phyloP scores from a whole-genome alignment of 2,888 invertebrate species.

The Callyntrura guangdongensis region DNA sequence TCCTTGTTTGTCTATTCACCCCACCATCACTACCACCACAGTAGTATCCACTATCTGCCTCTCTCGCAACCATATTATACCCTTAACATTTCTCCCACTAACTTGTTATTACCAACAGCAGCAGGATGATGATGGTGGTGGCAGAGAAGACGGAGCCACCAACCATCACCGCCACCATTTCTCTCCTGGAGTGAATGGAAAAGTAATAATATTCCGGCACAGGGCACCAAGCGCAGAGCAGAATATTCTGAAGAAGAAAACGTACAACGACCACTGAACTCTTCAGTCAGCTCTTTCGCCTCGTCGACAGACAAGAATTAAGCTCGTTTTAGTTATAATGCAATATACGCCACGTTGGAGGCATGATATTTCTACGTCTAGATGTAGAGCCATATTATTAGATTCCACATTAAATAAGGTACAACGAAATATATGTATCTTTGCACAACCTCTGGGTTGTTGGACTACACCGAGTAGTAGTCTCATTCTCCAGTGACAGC shows the following conservation, averaged over 20 bases:
- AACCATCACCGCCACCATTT: neutral
- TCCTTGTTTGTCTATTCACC: constrained; percentile 28
- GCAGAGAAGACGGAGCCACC: constrained; percentile 12
- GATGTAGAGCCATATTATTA: too few relatives aligned
- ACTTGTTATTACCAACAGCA: neutral
- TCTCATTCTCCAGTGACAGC: neutral
- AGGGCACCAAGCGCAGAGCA: neutral
- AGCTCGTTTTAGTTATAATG: neutral
- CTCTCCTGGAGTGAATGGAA: constrained; percentile 6
- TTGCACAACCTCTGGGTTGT: too few relatives aligned
- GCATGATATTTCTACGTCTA: too few relatives aligned
- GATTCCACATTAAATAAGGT: too few relatives aligned
- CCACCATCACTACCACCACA: constrained; percentile 31
- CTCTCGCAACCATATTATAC: neutral
- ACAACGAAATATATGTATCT: too few relatives aligned
- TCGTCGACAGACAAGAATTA: constrained; percentile 1
- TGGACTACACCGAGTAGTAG: too few relatives aligned
- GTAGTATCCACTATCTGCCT: constrained; percentile 27
- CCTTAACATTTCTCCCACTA: neutral
- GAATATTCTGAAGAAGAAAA: neutral
- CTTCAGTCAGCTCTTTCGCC: neutral
- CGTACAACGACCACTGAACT: constrained; percentile 23
- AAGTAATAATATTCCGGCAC: constrained; percentile 32
- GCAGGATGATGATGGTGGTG: neutral
- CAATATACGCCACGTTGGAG: too few relatives aligned